Base-by-base conservation (phyloP, 2,797 vertebrate genomes). In the Monodelphis domestica region DNA sequence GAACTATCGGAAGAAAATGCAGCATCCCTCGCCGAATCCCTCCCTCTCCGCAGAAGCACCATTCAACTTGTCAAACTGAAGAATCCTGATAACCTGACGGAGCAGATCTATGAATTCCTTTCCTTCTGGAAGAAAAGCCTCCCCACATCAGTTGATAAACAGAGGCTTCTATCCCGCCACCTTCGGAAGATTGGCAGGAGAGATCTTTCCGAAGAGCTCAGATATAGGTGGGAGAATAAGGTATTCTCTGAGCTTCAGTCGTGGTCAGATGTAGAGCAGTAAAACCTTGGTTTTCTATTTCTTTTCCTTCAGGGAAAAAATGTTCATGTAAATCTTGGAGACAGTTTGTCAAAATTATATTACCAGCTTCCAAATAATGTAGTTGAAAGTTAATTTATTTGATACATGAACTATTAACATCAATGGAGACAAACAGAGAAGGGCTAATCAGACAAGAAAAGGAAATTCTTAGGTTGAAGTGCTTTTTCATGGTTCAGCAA, bases 41-140 rank as follows among this genome's bases (percentile, higher is more conserved):
- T 99, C 59, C 98, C 97, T 4, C 98, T 99, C 84, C 96, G 96
- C 24, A 98, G 91, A 4, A 99, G 99, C 29, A 38, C 99, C 2
- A 45, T 98, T 91, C 99, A 99, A 97, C 98, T 99, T 96, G 98
- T 99, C 95, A 98, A 95, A 93, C 98, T 99, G 88, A 98, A 98
- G 96, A 98, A 97, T 6, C 98, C 99, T 2, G 98, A 98, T 91
- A 97, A 98, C 93, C 96, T 98, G 89, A 97, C 98, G 4, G 95
- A 98, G 5, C 99, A 99, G 98, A 98, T 99, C 96, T 99, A 99
- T 17, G 98, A 99, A 51, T 93, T 99, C 51, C 98, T 99, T 96
- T 98, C 97, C 95, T 98, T 98, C 97, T 99, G 99, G 99, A 99
- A 98, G 95, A 98, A 98, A 94, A 98, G 98, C 5, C 98, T 99